phyloP scores from a whole-genome alignment of 2,113 vertebrate species.

The Sigmodon hispidus region DNA sequence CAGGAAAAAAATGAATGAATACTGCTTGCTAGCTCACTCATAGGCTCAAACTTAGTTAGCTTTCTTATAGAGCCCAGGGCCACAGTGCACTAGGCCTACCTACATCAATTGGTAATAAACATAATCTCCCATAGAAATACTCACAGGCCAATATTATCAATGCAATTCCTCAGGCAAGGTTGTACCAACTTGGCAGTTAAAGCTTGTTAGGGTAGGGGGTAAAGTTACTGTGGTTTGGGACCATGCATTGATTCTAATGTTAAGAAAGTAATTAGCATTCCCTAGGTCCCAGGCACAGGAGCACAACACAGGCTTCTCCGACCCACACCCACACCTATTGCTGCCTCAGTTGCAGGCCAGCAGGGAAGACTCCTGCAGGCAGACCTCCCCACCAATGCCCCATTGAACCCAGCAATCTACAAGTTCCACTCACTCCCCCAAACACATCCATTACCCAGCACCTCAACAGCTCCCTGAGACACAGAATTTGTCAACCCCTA shows the following conservation, averaged over 20 bases:
- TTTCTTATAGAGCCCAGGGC: background rate
- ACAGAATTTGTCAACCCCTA: too few relatives aligned
- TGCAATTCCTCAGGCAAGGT: background rate
- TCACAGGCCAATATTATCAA: background rate
- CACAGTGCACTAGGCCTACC: background rate
- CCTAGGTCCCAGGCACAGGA: too few relatives aligned
- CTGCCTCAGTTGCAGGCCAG: too few relatives aligned
- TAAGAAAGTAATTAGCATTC: slow-evolving; percentile 30
- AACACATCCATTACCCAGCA: too few relatives aligned
- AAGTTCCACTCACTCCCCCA: too few relatives aligned
- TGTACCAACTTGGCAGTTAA: background rate
- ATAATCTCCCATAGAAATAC: background rate
- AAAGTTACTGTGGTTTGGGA: background rate
- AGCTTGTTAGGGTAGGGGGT: background rate
- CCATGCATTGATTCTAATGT: background rate
- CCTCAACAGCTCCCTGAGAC: too few relatives aligned
- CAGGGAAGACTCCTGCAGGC: too few relatives aligned
- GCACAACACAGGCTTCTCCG: background rate
- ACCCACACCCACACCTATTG: too few relatives aligned
- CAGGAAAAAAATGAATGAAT: background rate
- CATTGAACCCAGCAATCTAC: too few relatives aligned
- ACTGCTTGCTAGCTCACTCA: background rate
- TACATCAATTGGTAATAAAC: background rate
- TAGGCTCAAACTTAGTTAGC: background rate
- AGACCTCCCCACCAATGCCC: too few relatives aligned